Percentiles rank a stretch among this genome's conserved stretches.
These are phyloP conservation scores for Ormyrus labotus DNA, from an alignment of 2,888 invertebrate genomes.

Conservation along the genomic window DNA sequence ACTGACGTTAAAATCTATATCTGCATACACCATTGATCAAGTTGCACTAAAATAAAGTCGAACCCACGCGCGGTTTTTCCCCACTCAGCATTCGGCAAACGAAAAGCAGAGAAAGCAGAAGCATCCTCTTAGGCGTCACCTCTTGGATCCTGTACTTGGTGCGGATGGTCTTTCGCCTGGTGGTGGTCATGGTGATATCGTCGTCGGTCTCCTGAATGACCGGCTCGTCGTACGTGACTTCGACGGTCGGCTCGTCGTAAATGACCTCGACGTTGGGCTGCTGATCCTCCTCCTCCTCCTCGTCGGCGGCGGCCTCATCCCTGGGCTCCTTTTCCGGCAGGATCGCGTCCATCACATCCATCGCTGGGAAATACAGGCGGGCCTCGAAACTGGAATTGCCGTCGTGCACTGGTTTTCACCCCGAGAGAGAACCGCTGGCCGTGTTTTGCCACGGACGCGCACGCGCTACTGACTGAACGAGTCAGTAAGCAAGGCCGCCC, in stretches of 20 bases:
- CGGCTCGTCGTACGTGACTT: conserved; percentile 65
- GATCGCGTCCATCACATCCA: conserved; percentile 72
- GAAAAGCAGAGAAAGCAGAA: too few species aligned
- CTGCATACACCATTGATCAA: too few species aligned
- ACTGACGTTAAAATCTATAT: too few species aligned
- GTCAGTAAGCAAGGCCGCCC: too few species aligned
- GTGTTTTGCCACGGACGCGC: background rate
- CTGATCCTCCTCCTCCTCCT: conserved; percentile 44
- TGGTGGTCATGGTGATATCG: conserved; percentile 74
- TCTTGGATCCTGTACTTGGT: conserved; percentile 74
- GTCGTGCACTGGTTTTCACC: too few species aligned
- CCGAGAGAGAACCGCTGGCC: background rate
- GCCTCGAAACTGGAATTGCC: conserved; percentile 20
- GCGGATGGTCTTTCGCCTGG: conserved; percentile 71
- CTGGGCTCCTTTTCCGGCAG: conserved; percentile 57
- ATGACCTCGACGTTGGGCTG: conserved; percentile 57
- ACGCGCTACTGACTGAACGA: background rate
- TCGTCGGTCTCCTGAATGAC: conserved; percentile 73
- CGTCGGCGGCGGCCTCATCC: conserved; percentile 58
- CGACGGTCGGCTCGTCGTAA: conserved; percentile 62
- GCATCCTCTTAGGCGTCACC: conserved; percentile 63
- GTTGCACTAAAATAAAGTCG: too few species aligned
- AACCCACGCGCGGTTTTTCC: too few species aligned
- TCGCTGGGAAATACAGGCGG: conserved; percentile 43
- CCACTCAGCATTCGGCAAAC: too few species aligned